Evolutionary conservation across 1,140 invertebrate genomes (phyloP), one percentile per base, ranked within the genome.

Genomic region (Drosophila parvula): DNA sequence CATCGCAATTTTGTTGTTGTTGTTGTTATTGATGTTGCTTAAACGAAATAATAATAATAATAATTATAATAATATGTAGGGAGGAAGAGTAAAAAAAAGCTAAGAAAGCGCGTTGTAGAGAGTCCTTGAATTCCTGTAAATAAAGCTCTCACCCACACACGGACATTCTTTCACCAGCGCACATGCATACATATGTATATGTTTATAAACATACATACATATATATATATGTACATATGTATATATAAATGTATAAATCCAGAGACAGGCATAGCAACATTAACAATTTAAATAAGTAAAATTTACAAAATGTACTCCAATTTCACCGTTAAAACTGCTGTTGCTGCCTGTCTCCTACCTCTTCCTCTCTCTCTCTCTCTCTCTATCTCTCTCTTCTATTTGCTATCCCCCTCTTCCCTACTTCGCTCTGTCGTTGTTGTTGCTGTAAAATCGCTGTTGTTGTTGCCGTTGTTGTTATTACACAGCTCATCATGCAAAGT

Each of bases 11-110:
- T 64, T 47, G 51, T 64, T 63, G 64, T 44, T 73, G 71, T 71
- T 78, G 74, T 78, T 79, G 61, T 61, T 22, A 22, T 22, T 79
- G 77, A 55, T 76, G 63, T 80, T 80, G 64, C 63, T 75, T 63
- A 41, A 62, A 14, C 30, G 10, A 70, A 48, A 18, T 22, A 44
- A n/a, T 36, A 45, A 27, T 32, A 34, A 16, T 50, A 16, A 32
- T 16, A 14, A 27, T 14, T 3, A 30, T 30, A 51, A 55, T 30
- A 61, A 16, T 41, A 40, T 22, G 30, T 12, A 30, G 45, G n/a
- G 9, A 16, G 44, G n/a, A 9, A 10, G 22, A 14, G 4, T 30
- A 11, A 38, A 40, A 12, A 48, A 16, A 5, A 18, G 48, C 14
- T 28, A 10, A 36, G 28, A 3, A 6, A 27, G 32, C 27, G n/a